A percentile compares a stretch with the other conserved stretches of the same genome.
These are phyloP conservation scores for Parnassius apollo DNA, from an alignment of 2,888 invertebrate species.

Conservation along the genomic window DNA sequence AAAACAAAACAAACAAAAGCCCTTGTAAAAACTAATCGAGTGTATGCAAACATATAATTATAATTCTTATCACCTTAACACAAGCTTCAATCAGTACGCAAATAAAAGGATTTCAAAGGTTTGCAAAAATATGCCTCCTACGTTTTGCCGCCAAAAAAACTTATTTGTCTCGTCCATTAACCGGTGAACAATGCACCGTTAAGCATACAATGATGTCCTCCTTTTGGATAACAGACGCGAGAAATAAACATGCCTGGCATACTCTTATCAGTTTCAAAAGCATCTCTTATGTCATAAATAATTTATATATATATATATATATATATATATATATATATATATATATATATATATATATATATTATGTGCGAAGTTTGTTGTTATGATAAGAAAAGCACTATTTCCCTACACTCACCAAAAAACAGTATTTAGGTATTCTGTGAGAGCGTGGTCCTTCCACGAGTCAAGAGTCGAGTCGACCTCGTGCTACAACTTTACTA, in stretches of 20 bases:
- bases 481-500: too few species aligned
- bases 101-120: slow-evolving; percentile 30
- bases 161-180: slow-evolving; percentile 68
- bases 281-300: slow-evolving; percentile 27
- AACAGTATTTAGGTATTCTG: too few species aligned
- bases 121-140: slow-evolving; percentile 55
- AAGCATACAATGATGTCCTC: slow-evolving; percentile 52
- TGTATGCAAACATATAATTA: slow-evolving; percentile 24
- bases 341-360: too few species aligned
- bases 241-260: slow-evolving; percentile 30
- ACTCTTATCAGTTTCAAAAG: slow-evolving; percentile 28
- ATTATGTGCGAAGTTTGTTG: too few species aligned
- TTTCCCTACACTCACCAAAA: too few species aligned
- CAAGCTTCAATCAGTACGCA: slow-evolving; percentile 30
- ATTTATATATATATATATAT: too few species aligned
- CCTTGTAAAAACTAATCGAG: slow-evolving; percentile 31
- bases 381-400: too few species aligned
- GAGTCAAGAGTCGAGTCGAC: too few species aligned
- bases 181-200: slow-evolving; percentile 69
- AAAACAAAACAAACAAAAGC: slow-evolving; percentile 54
- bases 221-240: slow-evolving; percentile 38
- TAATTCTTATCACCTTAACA: slow-evolving; percentile 25
- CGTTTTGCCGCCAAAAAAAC: slow-evolving; percentile 58
- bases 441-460: too few species aligned
- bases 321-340: too few species aligned